These are phyloP conservation scores for Hoplias malabaricus DNA, from an alignment of 2,113 vertebrate species.

Conservation along the genomic window DNA sequence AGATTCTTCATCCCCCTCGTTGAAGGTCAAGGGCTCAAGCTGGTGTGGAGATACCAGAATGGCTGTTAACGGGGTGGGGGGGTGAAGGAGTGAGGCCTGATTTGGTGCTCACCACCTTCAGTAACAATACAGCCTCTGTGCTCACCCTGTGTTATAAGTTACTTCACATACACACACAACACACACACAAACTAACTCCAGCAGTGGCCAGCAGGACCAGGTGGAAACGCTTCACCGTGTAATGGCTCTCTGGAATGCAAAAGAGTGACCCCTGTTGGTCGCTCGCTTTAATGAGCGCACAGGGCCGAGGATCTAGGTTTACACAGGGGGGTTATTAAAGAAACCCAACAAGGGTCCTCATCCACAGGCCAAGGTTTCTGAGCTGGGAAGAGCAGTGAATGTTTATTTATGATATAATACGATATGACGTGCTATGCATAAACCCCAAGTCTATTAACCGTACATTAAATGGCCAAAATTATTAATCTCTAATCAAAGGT, in stretches of 20 bases:
- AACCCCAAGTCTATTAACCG: too few relatives aligned
- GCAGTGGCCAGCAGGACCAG: constrained; percentile 43
- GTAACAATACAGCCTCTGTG: constrained; percentile 51
- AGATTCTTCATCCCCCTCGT: constrained; percentile 31
- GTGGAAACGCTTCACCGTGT: constrained; percentile 56
- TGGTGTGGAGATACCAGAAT: constrained; percentile 38
- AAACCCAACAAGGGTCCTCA: constrained; percentile 59
- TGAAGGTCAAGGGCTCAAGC: constrained; percentile 56
- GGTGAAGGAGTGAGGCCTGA: constrained; percentile 36
- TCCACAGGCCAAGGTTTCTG: background rate
- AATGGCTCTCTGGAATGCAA: constrained; percentile 51
- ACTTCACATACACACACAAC: constrained; percentile 32
- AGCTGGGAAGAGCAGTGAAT: background rate
- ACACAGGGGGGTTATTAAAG: constrained; percentile 54
- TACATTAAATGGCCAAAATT: too few relatives aligned
- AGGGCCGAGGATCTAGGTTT: constrained; percentile 48
- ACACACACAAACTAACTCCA: constrained; percentile 35
- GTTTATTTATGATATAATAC: background rate
- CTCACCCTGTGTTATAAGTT: constrained; percentile 37
- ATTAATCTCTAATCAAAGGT: too few relatives aligned
- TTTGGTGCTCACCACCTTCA: constrained; percentile 48
- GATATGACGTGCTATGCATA: too few relatives aligned
- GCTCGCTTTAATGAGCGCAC: constrained; percentile 55
- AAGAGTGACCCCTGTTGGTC: constrained; percentile 56
- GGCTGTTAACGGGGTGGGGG: too few relatives aligned